Percentiles rank a stretch among this genome's conserved stretches.
These are phyloP conservation scores for Desoria tigrina DNA, from an alignment of 2,888 invertebrate genomes.

Conservation along the genomic window DNA sequence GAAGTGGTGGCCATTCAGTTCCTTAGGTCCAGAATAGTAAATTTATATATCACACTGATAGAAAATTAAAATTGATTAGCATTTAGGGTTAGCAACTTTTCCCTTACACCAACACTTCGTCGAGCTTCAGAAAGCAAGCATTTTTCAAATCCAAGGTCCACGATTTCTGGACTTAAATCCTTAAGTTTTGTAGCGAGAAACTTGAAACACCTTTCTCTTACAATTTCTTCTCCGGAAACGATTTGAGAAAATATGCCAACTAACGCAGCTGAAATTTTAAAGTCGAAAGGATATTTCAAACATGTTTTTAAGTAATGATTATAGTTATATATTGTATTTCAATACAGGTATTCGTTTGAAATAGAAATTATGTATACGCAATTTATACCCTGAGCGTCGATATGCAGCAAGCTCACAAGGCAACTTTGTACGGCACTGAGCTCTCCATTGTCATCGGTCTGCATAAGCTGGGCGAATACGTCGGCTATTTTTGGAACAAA, in stretches of 20 bases:
- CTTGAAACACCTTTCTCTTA: conserved; percentile 82
- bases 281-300: background rate
- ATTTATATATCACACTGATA: too few species aligned
- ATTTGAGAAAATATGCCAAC: conserved; percentile 72
- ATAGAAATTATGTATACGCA: too few species aligned
- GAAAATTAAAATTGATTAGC: conserved; percentile 5
- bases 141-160: conserved; percentile 83
- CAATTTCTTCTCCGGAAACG: conserved; percentile 69
- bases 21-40: too few species aligned
- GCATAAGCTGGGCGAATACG: conserved; percentile 85
- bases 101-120: conserved; percentile 73
- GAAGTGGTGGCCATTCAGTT: conserved; percentile 90
- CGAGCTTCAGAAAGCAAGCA: conserved; percentile 79
- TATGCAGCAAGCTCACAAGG: conserved; percentile 73
- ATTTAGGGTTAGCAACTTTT: conserved; percentile 16
- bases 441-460: conserved; percentile 82
- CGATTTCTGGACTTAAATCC: conserved; percentile 72
- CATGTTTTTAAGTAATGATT: too few species aligned
- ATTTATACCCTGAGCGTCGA: conserved; percentile 66
- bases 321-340: too few species aligned
- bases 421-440: conserved; percentile 81
- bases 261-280: conserved; percentile 65
- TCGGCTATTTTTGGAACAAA: conserved; percentile 85
- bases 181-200: conserved; percentile 83
- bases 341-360: too few species aligned